These are phyloP conservation scores for Microcebus ravelobensis DNA, from an alignment of 2,113 vertebrate genomes.

Conservation along the genomic window DNA sequence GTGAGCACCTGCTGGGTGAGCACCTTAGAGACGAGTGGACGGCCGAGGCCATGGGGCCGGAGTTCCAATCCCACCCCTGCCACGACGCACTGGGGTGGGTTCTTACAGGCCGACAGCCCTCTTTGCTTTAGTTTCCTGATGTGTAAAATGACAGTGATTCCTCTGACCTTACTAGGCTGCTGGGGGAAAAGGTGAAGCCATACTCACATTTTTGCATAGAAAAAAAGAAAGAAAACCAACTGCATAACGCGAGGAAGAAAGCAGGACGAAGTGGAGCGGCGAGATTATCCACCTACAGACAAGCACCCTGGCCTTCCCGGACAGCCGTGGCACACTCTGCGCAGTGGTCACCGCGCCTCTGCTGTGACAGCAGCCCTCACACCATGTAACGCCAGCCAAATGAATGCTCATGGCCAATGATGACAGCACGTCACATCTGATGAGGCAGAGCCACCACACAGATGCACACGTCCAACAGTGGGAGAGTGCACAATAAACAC, in stretches of 20 bases:
- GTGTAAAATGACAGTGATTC: background rate
- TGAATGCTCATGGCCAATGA: background rate
- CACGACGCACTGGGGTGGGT: background rate
- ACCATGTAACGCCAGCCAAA: background rate
- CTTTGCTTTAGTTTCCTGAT: background rate
- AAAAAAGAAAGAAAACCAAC: background rate
- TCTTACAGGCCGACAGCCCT: background rate
- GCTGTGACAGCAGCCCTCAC: background rate
- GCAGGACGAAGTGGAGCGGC: rapidly evolving
- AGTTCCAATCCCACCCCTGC: background rate
- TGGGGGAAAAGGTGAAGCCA: background rate
- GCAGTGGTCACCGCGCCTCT: rapidly evolving
- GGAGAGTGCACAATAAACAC: background rate
- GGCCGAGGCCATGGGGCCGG: rapidly evolving
- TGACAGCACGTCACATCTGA: background rate
- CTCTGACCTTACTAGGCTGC: background rate
- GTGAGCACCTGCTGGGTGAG: too few species aligned
- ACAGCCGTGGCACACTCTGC: rapidly evolving
- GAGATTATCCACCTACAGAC: rapidly evolving
- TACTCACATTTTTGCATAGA: background rate
- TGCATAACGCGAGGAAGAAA: background rate
- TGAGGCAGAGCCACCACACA: background rate
- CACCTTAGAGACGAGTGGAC: background rate
- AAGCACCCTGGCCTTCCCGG: rapidly evolving
- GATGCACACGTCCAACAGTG: rapidly evolving